A percentile compares a stretch with the other conserved stretches of the same genome.
These are phyloP conservation scores for Heliopora coerulea DNA, from an alignment of 92 coral and sea anemone species.

Conservation along the genomic window DNA sequence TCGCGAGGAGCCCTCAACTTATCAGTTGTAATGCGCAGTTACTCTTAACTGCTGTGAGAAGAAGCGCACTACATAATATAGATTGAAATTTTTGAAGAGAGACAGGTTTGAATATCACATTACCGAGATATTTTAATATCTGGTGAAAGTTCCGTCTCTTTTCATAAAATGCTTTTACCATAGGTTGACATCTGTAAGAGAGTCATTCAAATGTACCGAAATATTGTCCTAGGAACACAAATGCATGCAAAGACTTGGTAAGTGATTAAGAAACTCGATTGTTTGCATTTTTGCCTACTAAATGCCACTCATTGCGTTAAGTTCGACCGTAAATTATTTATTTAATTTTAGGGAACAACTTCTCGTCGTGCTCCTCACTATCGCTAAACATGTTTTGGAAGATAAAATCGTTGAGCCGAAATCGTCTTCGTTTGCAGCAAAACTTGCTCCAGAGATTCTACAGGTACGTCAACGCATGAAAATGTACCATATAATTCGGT, in stretches of 20 bases:
- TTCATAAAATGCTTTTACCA: not conserved
- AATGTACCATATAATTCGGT: no score
- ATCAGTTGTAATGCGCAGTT: no score
- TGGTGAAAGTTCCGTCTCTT: not conserved
- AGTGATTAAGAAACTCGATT: conserved; percentile 7
- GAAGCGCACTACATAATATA: no score
- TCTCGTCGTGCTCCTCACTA: conserved; percentile 77
- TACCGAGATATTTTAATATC: not conserved
- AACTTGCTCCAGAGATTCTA: conserved; percentile 68
- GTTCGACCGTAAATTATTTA: no score
- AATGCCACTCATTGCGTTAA: not conserved
- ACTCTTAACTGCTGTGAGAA: no score
- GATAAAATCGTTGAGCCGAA: conserved; percentile 59
- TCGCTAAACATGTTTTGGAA: conserved; percentile 68
- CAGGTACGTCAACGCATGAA: conserved; percentile 69
- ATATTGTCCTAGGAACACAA: conserved; percentile 78
- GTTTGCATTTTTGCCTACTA: conserved; percentile 8
- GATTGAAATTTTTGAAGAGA: no score
- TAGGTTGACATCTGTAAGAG: conserved; percentile 93
- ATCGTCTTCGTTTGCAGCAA: conserved; percentile 60
- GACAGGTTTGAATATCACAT: no score
- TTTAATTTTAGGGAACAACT: conserved; percentile 72
- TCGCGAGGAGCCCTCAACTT: no score
- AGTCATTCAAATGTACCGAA: conserved; percentile 83
- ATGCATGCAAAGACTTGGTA: conserved; percentile 82